Conservation (phyloP, 2,113 vertebrate genomes). For the Zingel zingel region DNA sequence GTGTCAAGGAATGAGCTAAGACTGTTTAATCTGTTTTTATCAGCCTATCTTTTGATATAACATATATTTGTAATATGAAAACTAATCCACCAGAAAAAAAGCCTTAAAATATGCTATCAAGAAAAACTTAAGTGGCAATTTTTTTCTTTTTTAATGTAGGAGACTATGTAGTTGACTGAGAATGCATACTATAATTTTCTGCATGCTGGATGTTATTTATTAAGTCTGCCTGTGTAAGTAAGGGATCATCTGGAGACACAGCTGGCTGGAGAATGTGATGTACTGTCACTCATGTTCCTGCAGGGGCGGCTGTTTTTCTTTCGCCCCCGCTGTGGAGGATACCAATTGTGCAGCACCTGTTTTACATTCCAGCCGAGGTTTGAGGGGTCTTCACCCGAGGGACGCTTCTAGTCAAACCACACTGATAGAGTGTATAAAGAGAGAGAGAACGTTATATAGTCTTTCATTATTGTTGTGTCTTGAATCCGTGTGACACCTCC, state of each 20-base stretch:
- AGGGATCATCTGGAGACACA: slow-evolving; percentile 73
- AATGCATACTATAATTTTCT: slow-evolving; percentile 5
- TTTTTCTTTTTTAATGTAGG: neutral
- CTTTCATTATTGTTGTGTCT: neutral
- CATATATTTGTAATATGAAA: slow-evolving; percentile 12
- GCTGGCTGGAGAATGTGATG: slow-evolving; percentile 81
- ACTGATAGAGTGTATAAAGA: slow-evolving; percentile 32
- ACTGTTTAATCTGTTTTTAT: slow-evolving; percentile 58
- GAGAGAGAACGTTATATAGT: neutral
- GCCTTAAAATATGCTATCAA: neutral
- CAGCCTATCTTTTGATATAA: slow-evolving; percentile 38
- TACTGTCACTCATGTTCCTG: slow-evolving; percentile 77
- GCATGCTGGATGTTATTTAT: slow-evolving; percentile 41
- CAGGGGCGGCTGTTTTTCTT: slow-evolving; percentile 77
- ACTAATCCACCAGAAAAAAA: slow-evolving; percentile 12
- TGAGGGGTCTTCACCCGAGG: slow-evolving; percentile 51
- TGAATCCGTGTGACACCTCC: neutral
- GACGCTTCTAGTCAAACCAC: slow-evolving; percentile 29
- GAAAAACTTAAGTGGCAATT: neutral
- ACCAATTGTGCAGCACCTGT: slow-evolving; percentile 83
- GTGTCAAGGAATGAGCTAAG: slow-evolving; percentile 56
- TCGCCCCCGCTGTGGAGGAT: slow-evolving; percentile 64
- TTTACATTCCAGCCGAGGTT: slow-evolving; percentile 79
- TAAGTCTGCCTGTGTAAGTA: slow-evolving; percentile 34
- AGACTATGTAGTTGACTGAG: neutral